Conservation (phyloP, 2,888 invertebrate genomes). For the Zaprionus bogoriensis region DNA sequence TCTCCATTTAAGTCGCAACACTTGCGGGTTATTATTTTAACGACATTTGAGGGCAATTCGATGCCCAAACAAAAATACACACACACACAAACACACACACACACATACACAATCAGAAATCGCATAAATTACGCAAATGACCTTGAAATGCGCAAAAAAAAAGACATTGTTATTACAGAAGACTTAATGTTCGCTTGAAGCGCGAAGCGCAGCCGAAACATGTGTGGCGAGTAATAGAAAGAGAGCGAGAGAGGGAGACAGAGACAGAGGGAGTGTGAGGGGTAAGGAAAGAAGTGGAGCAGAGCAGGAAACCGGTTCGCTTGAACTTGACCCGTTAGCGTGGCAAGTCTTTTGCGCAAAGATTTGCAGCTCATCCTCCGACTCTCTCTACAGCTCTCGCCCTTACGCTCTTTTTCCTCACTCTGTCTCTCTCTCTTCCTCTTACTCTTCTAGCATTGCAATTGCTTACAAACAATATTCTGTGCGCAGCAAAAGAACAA, state of each 20-base stretch:
- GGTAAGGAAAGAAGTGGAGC: too few relatives aligned
- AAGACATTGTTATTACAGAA: conserved; percentile 18
- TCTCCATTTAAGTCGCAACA: conserved; percentile 17
- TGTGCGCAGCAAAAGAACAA: conserved; percentile 8
- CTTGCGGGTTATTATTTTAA: conserved; percentile 30
- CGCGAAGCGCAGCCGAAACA: conserved; percentile 1
- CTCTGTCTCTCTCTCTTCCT: neutral
- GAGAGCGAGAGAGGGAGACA: neutral
- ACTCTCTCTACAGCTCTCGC: neutral
- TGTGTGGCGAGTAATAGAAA: neutral
- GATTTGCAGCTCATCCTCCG: conserved; percentile 9
- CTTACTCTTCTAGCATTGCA: conserved; percentile 21
- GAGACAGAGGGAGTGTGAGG: too few relatives aligned
- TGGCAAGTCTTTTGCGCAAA: neutral
- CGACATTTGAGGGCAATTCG: conserved; percentile 27
- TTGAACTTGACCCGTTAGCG: conserved; percentile 56
- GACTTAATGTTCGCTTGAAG: conserved; percentile 19
- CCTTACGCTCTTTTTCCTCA: neutral
- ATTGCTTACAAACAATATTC: conserved; percentile 62
- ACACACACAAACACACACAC: too few relatives aligned
- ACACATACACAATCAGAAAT: conserved; percentile 10
- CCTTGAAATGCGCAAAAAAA: conserved; percentile 44
- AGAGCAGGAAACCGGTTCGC: conserved; percentile 47
- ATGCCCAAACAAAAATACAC: conserved; percentile 14
- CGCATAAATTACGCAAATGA: conserved; percentile 35